Evolutionary conservation across 1,140 invertebrate species (phyloP).

Genomic region (Meloidogyne floridensis): DNA sequence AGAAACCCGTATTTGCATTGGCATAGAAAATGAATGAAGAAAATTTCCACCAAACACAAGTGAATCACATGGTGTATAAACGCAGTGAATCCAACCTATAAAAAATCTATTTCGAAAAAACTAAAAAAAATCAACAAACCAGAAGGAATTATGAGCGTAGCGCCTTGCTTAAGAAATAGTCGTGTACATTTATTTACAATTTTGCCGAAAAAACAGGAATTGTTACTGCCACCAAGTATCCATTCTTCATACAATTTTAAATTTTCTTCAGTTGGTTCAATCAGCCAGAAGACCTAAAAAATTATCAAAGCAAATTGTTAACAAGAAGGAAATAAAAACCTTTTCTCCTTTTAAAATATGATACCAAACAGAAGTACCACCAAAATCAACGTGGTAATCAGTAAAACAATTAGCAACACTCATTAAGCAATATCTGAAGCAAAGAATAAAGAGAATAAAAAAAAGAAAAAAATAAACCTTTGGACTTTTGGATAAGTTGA

Average conservation of each 20-base stretch:
- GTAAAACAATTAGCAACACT: slow-evolving; percentile 96
- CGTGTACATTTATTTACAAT: slow-evolving; percentile 87
- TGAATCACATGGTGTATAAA: slow-evolving; percentile 91
- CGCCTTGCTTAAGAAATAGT: slow-evolving; percentile 76
- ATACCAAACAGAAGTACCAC: slow-evolving; percentile 98
- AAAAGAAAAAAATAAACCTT: slow-evolving; percentile 67
- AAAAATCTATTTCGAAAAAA: neutral
- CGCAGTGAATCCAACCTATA: slow-evolving; percentile 88
- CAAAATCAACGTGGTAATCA: slow-evolving; percentile 95
- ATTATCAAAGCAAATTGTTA: neutral
- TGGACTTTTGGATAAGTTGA: slow-evolving; percentile 81
- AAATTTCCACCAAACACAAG: slow-evolving; percentile 98
- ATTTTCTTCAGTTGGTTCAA: slow-evolving; percentile 45
- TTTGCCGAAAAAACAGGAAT: slow-evolving; percentile 83
- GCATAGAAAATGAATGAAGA: slow-evolving; percentile 77
- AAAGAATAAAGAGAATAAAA: neutral
- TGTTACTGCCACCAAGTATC: slow-evolving; percentile 40
- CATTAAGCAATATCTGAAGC: slow-evolving; percentile 89
- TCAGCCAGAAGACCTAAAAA: slow-evolving; percentile 48
- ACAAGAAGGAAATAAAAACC: neutral
- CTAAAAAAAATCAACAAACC: slow-evolving; percentile 42
- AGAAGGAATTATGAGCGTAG: slow-evolving; percentile 94
- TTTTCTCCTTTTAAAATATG: slow-evolving; percentile 80
- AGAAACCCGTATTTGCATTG: slow-evolving; percentile 73
- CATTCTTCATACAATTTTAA: slow-evolving; percentile 39